phyloP scores from a whole-genome alignment of 2,797 vertebrate genomes.

The Rhinichthys osculus region DNA sequence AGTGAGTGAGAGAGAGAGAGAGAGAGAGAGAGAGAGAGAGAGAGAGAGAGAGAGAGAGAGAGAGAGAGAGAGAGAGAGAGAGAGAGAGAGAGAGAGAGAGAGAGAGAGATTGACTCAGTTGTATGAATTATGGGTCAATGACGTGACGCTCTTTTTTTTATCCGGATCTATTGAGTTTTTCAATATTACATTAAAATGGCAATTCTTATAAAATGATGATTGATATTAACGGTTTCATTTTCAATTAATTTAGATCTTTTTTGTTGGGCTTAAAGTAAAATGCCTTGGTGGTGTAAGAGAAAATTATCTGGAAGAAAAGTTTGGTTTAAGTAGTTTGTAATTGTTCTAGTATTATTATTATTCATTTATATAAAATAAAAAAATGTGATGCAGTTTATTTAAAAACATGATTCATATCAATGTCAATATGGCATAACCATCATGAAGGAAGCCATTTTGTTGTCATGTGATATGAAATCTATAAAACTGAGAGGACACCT shows the following conservation, averaged over 20 bases:
- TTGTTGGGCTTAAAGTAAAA: background rate
- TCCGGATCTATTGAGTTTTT: background rate
- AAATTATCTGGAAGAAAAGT: background rate
- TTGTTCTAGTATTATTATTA: background rate
- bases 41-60: background rate
- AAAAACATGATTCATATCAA: background rate
- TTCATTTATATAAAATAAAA: background rate
- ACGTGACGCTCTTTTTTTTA: background rate
- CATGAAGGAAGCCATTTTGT: constrained; percentile 21
- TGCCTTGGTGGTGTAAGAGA: background rate
- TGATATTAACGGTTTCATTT: background rate
- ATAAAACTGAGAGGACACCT: background rate
- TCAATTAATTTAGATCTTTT: background rate
- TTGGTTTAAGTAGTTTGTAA: background rate
- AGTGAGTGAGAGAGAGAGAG: background rate
- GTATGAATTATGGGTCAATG: constrained; percentile 1
- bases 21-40: background rate
- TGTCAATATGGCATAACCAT: background rate
- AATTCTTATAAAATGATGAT: background rate
- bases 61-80: too few species aligned
- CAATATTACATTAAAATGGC: background rate
- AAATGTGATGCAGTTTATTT: background rate
- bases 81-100: background rate
- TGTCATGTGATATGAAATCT: constrained; percentile 26
- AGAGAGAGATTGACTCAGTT: background rate